phyloP scores from a whole-genome alignment of 2,113 vertebrate genomes.

The Benitochromis conjunctus region DNA sequence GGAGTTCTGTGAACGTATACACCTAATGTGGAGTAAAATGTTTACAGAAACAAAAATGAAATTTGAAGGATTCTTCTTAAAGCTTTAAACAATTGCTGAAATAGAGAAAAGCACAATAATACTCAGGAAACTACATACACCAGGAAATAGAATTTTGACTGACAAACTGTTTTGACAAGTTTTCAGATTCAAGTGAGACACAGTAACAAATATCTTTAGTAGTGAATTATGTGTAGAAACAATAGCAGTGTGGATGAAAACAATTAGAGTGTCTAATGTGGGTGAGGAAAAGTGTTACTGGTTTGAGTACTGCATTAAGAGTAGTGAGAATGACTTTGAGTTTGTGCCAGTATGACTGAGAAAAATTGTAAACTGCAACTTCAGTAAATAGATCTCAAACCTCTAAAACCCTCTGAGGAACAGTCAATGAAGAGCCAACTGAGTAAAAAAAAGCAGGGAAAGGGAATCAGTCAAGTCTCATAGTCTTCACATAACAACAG shows the following conservation, averaged over 20 bases:
- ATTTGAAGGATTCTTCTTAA: not conserved
- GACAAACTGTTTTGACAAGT: not conserved
- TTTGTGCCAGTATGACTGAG: not conserved
- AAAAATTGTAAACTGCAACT: not conserved
- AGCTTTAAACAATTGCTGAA: not conserved
- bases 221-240: accelerated
- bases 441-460: not conserved
- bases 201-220: not conserved
- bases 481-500: not conserved
- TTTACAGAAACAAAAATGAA: not conserved
- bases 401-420: not conserved
- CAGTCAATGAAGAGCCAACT: not conserved
- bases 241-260: accelerated
- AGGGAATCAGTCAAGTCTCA: not conserved
- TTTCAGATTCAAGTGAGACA: not conserved
- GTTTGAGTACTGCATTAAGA: not conserved
- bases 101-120: not conserved
- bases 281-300: not conserved
- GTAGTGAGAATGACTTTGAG: not conserved
- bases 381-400: not conserved
- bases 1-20: not conserved
- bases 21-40: not conserved
- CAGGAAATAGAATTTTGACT: accelerated
- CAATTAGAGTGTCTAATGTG: not conserved
- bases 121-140: not conserved